Base-by-base conservation (phyloP, 1,140 invertebrate genomes). In the Aricia agestis region DNA sequence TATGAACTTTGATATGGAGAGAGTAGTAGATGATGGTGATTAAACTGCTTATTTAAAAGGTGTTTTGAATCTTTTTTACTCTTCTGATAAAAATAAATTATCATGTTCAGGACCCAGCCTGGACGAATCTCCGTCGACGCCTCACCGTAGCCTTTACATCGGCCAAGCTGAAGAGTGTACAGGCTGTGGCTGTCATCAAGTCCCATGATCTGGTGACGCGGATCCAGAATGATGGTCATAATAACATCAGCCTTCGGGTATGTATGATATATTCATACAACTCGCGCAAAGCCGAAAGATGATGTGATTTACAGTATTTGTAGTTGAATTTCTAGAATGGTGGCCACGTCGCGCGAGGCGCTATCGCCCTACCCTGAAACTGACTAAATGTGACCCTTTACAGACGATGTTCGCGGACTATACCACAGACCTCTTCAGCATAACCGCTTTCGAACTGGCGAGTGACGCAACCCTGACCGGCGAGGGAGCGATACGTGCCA, bases 381-480 rank as follows among this genome's bases (percentile, higher is more conserved):
- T 25, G 25, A 25, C 25, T 3, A 25, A 25, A 3, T 25, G 25
- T 25, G 3, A 25, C 25, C 9, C 36, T 52, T 18, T 31, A 36
- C 82, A 93, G 81, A 80, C 82, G 67, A 25, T 93, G 2, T 79
- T 90, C 42, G 81, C 82, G 0, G 87, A 92, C 66, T 94, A 88
- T 71, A 89, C 92, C 0, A 93, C 91, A 1, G 93, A 94, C 73
- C 82, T 93, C 1, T 93, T 94, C 63, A 93, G 91, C 0, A 86
- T 87, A 0, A 86, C 88, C 31, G 92, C 92, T 0, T 94, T 95
- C 79, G 94, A 93, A 0, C 72, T 94, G 5, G 78, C 92, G 32
- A 66, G 74, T 15, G 69, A 84, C 9, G 72, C 82, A 0, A 78
- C 79, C 0, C 70, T 74, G 1, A 80, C 76, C 1, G 31, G 68